Conservation (phyloP, 2,113 vertebrate genomes). For the Lophius piscatorius region DNA sequence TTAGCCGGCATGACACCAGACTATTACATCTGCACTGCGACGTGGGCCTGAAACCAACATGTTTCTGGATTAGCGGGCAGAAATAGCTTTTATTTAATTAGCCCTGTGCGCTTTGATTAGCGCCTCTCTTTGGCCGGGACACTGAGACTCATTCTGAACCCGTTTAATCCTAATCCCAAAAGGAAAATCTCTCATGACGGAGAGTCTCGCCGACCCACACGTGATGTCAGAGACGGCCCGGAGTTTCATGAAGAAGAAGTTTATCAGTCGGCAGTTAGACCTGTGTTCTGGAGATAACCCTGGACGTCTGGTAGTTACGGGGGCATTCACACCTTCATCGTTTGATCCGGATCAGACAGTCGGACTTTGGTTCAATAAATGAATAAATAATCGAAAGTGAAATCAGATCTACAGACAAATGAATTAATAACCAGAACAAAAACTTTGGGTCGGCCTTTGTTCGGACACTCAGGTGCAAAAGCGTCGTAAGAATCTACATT, state of each 20-base stretch:
- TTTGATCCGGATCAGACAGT: background rate
- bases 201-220: slow-evolving; percentile 45
- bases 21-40: slow-evolving; percentile 23
- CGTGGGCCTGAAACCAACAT: slow-evolving; percentile 19
- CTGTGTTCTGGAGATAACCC: slow-evolving; percentile 13
- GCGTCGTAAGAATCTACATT: too few species aligned
- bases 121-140: slow-evolving; percentile 30
- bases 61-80: slow-evolving; percentile 1
- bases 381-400: too few species aligned
- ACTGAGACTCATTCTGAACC: slow-evolving; percentile 40
- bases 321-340: too few species aligned
- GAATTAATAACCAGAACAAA: too few species aligned
- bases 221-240: slow-evolving; percentile 42
- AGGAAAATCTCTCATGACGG: slow-evolving; percentile 44
- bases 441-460: too few species aligned
- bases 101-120: slow-evolving; percentile 43
- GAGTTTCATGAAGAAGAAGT: slow-evolving; percentile 33
- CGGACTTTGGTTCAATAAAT: too few species aligned
- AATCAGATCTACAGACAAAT: too few species aligned
- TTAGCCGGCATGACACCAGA: slow-evolving; percentile 20
- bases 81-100: slow-evolving; percentile 57
- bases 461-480: too few species aligned
- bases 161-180: slow-evolving; percentile 71
- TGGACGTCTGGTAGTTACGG: too few species aligned
- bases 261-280: slow-evolving; percentile 46